These are phyloP conservation scores for Ictidomys tridecemlineatus DNA, from an alignment of 2,113 vertebrate genomes.

Conservation along the genomic window DNA sequence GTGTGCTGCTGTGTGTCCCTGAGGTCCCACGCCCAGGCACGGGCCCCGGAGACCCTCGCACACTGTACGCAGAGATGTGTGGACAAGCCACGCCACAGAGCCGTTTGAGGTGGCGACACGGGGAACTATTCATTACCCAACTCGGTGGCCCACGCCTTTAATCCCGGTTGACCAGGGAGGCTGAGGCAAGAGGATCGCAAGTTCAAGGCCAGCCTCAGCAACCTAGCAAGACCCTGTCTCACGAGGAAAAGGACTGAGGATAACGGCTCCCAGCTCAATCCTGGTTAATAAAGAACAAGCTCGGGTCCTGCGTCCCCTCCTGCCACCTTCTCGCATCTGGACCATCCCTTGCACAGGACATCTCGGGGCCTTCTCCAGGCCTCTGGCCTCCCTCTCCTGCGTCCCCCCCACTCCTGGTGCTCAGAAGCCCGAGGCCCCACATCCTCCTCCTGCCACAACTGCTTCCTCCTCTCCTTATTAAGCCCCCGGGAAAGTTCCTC, in stretches of 20 bases:
- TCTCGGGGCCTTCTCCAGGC: background rate
- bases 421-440: background rate
- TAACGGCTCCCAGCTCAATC: no score
- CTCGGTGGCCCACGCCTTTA: no score
- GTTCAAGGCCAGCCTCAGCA: no score
- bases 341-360: background rate
- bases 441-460: background rate
- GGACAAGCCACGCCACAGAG: background rate
- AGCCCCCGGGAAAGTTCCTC: background rate
- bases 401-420: background rate
- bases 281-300: no score
- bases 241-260: no score
- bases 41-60: background rate
- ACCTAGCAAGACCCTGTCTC: no score
- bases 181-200: no score
- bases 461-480: background rate
- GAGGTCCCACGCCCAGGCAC: background rate
- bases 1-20: background rate
- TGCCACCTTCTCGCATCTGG: no score
- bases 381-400: background rate
- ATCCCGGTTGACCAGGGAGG: no score
- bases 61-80: fast-evolving
- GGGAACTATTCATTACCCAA: background rate
- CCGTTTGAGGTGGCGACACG: background rate
- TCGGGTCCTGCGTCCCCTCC: no score